Evolutionary conservation across 2,113 vertebrate species (phyloP).

Genomic region (Parus major): DNA sequence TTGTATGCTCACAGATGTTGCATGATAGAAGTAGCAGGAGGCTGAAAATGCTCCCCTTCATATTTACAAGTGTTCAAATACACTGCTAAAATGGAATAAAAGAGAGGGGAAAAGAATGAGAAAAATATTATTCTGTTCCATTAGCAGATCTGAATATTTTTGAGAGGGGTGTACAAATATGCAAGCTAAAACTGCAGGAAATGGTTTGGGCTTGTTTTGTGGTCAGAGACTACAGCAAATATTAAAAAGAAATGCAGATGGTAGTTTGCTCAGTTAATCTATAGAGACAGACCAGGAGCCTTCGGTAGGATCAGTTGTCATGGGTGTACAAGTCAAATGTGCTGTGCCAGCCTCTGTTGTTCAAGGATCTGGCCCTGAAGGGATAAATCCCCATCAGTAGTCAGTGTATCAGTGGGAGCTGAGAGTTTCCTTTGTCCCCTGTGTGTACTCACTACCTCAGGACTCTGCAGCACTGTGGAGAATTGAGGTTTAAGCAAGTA

Average conservation of each 20-base stretch:
- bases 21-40: neutral
- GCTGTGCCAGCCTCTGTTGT: neutral
- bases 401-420: neutral
- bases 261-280: neutral
- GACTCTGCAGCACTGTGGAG: neutral
- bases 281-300: neutral
- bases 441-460: neutral
- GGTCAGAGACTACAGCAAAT: neutral
- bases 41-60: neutral
- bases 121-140: neutral
- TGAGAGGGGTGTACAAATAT: neutral
- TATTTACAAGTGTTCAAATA: neutral
- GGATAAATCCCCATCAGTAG: neutral
- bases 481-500: neutral
- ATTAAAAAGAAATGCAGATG: neutral
- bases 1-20: neutral
- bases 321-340: neutral
- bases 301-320: neutral
- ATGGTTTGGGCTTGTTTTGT: neutral
- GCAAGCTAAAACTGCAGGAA: neutral
- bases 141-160: neutral
- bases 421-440: neutral
- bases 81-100: neutral
- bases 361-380: slow-evolving; percentile 1
- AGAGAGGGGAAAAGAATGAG: neutral